Evolutionary conservation across 1,140 invertebrate genomes (phyloP).

Genomic region (Drosophila saltans): DNA sequence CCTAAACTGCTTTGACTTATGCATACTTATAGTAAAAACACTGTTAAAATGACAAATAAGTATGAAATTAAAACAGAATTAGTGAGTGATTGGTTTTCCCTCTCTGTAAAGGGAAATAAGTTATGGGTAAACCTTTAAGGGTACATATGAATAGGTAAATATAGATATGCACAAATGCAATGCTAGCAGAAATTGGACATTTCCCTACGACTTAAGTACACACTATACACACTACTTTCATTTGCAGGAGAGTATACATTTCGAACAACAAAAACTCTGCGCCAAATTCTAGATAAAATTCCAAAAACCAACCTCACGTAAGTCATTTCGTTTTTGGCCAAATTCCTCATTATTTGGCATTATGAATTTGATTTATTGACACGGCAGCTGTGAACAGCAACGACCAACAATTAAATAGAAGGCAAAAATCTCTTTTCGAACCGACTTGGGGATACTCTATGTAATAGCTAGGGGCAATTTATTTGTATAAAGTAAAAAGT

Average conservation of each 20-base stretch:
- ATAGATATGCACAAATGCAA: no score
- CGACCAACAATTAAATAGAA: neutral
- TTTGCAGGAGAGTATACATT: neutral
- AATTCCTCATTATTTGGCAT: constrained; percentile 28
- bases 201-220: no score
- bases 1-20: no score
- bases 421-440: neutral
- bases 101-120: no score
- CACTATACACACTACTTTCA: neutral
- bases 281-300: constrained; percentile 41
- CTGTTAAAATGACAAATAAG: no score
- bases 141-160: no score
- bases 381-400: neutral
- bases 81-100: no score
- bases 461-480: neutral
- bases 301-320: constrained; percentile 9
- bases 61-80: no score
- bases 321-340: constrained; percentile 16
- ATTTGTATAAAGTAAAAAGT: no score
- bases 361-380: constrained; percentile 49
- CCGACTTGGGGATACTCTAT: neutral
- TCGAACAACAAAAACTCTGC: neutral
- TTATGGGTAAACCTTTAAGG: no score
- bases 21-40: no score
- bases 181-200: no score